Evolutionary conservation across 2,113 vertebrate species (phyloP).

Genomic region (Cheirogaleus medius): DNA sequence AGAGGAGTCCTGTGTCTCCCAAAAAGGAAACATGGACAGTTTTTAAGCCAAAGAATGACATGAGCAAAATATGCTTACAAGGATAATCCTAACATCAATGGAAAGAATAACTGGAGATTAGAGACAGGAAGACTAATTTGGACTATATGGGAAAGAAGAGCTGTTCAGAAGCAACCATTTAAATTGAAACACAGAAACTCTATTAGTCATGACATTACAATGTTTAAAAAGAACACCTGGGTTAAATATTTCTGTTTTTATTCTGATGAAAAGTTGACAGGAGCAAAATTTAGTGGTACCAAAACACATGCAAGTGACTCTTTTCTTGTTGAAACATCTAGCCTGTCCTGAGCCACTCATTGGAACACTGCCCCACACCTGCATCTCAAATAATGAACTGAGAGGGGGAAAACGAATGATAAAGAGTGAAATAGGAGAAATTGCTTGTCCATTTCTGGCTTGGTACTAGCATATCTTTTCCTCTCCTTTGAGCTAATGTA

Average conservation of each 20-base stretch:
- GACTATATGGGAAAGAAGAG: neutral
- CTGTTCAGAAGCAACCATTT: neutral
- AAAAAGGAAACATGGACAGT: neutral
- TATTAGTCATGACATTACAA: neutral
- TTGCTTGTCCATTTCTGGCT: neutral
- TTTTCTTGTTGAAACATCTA: neutral
- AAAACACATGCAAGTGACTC: neutral
- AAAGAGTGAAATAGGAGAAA: neutral
- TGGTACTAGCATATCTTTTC: neutral
- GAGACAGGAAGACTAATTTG: neutral
- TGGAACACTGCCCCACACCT: neutral
- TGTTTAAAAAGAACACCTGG: neutral
- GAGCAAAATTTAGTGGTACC: neutral
- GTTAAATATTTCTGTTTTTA: neutral
- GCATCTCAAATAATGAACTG: neutral
- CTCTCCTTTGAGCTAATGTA: neutral
- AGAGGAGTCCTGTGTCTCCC: neutral
- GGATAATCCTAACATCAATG: neutral
- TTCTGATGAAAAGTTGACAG: neutral
- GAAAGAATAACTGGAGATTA: neutral
- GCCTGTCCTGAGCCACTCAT: neutral
- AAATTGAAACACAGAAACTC: neutral
- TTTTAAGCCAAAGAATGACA: neutral
- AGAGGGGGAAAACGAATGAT: neutral
- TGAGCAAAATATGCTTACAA: neutral